These are phyloP conservation scores for Peromyscus melanophrys DNA, from an alignment of 2,797 vertebrate genomes.

Conservation along the genomic window DNA sequence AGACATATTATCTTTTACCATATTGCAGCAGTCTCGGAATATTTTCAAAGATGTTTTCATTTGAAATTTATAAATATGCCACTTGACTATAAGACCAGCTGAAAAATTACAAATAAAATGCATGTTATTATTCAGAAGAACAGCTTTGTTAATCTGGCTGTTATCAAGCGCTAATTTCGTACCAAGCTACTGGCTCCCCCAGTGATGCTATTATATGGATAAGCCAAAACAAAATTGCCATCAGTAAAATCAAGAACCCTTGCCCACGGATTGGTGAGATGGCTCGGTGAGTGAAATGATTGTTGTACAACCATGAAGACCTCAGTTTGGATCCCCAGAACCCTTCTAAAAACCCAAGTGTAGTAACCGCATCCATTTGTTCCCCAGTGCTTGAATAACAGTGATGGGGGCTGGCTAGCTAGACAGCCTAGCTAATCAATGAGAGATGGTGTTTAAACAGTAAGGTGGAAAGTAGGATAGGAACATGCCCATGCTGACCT, in stretches of 20 bases:
- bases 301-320: not conserved
- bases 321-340: not conserved
- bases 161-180: conserved; percentile 6
- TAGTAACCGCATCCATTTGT: not conserved
- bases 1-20: conserved; percentile 37
- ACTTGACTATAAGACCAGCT: not conserved
- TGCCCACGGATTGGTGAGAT: not conserved
- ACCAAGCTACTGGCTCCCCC: not conserved
- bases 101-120: conserved; percentile 60
- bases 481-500: not conserved
- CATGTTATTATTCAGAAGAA: conserved; percentile 40
- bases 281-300: not conserved
- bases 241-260: not conserved
- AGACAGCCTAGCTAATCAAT: not conserved
- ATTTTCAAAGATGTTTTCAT: conserved; percentile 62
- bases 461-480: not conserved
- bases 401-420: not conserved
- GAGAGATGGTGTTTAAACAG: not conserved
- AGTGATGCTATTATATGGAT: not conserved
- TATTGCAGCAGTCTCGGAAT: conserved; percentile 43
- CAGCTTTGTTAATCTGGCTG: not conserved
- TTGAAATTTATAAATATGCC: conserved; percentile 69
- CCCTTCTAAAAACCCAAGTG: not conserved
- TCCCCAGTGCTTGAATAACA: no score
- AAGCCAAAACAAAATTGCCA: not conserved